Conservation (phyloP, 2,113 vertebrate species). For the Seriola dumerili region DNA sequence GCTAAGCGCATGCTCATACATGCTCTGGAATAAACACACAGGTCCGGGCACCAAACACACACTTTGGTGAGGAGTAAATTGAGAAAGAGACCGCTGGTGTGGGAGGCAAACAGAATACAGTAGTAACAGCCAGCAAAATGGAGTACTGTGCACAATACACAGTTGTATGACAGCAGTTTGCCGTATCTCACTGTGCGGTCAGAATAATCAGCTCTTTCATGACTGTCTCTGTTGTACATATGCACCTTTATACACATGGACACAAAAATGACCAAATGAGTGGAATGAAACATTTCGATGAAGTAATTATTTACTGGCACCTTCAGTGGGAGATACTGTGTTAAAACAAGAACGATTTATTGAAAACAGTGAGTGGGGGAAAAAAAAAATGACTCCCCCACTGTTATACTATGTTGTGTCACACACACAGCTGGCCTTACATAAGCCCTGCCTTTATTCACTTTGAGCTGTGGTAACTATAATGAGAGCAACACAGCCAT, state of each 20-base stretch:
- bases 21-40: constrained; percentile 58
- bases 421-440: constrained; percentile 62
- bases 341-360: constrained; percentile 36
- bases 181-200: constrained; percentile 24
- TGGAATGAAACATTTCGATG: background rate
- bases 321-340: constrained; percentile 7
- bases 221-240: constrained; percentile 17
- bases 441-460: constrained; percentile 48
- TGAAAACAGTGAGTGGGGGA: constrained; percentile 35
- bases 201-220: constrained; percentile 55
- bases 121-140: constrained; percentile 44
- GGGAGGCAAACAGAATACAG: constrained; percentile 47
- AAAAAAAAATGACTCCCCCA: constrained; percentile 36
- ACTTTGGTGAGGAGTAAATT: constrained; percentile 60
- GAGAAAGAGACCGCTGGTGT: constrained; percentile 50
- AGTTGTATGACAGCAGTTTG: constrained; percentile 28
- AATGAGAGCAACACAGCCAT: constrained; percentile 68
- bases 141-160: constrained; percentile 5
- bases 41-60: constrained; percentile 25
- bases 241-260: background rate
- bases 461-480: constrained; percentile 54
- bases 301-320: constrained; percentile 3
- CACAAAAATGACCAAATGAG: constrained; percentile 18
- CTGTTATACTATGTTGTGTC: constrained; percentile 61
- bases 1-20: constrained; percentile 30